Evolutionary conservation across 2,888 invertebrate species (phyloP), one percentile per base, ranked within the genome.

Genomic region (Netelia melanura): DNA sequence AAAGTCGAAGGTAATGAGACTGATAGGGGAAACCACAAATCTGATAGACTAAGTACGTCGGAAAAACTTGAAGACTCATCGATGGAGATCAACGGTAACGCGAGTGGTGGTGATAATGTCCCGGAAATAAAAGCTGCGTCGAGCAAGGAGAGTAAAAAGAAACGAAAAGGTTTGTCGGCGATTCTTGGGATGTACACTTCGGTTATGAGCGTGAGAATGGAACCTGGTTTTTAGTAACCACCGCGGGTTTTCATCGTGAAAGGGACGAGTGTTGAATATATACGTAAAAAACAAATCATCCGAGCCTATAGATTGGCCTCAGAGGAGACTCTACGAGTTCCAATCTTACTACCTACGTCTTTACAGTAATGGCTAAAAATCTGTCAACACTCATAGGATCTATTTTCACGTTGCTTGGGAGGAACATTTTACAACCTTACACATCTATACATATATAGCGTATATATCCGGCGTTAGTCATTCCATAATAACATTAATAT

Each of bases 191-290:
- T 92, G 89, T 84, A 92, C 14, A 92, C 83, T 70, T 92, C 72
- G 43, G 91, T 91, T 14, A 87, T 91, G 77, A 91, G 91, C 0
- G 91, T 92, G 9, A 91, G 90, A 79, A 90, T 92, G 90, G 93
- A 93, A 75, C 92, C 93, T 8, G 93, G 93, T 72, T 93, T 93
- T 89, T 93, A 86, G 89, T 72, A 68, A 25, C n/a, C 17, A 58
- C 9, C 5, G 23, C 8, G n/a, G n/a, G 3, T 21, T 58, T 58
- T 21, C 17, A 17, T 2, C 23, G 8, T 21, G 21, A 6, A 14
- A 56, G 38, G 21, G 44, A 17, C 54, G 38, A 44, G 52, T 81
- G 30, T 43, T 58, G 61, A 52, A 65, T 72, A 56, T 23, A 54
- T 9, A 23, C 11, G 1, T 68, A n/a, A 48, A 77, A 65, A n/a